These are phyloP conservation scores for Augiades crinisus DNA, from an alignment of 2,888 invertebrate species.

Conservation along the genomic window DNA sequence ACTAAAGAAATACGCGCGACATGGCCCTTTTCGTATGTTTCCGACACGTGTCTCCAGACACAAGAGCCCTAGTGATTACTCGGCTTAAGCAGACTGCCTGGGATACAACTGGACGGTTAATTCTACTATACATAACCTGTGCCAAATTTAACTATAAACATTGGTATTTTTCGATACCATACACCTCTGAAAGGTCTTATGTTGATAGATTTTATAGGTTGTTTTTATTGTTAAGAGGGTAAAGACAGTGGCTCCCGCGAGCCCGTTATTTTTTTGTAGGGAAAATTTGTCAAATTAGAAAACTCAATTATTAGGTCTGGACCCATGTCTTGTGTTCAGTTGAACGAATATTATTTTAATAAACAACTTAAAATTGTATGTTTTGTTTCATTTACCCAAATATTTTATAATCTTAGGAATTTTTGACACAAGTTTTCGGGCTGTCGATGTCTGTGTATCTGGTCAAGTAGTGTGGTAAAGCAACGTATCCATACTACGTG, in stretches of 20 bases:
- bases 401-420: neutral
- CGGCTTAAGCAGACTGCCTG: no score
- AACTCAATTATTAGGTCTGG: conserved; percentile 77
- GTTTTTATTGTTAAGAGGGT: conserved; percentile 79
- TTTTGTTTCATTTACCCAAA: conserved; percentile 46
- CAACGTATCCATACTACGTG: no score
- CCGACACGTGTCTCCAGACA: no score
- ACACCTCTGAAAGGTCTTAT: conserved; percentile 66
- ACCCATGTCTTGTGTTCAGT: conserved; percentile 78
- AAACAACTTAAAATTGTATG: conserved; percentile 75
- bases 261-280: conserved; percentile 62
- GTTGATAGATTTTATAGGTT: conserved; percentile 80
- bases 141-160: conserved; percentile 68
- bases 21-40: no score
- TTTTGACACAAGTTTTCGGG: neutral
- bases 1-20: no score
- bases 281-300: conserved; percentile 71
- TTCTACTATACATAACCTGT: conserved; percentile 53
- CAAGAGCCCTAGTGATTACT: no score
- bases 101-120: conserved; percentile 42
- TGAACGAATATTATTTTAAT: conserved; percentile 81
- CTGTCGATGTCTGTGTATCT: no score
- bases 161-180: conserved; percentile 42
- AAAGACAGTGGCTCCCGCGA: conserved; percentile 56
- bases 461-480: no score